Conservation (phyloP, 1,140 invertebrate species). For the Ectropis grisescens region DNA sequence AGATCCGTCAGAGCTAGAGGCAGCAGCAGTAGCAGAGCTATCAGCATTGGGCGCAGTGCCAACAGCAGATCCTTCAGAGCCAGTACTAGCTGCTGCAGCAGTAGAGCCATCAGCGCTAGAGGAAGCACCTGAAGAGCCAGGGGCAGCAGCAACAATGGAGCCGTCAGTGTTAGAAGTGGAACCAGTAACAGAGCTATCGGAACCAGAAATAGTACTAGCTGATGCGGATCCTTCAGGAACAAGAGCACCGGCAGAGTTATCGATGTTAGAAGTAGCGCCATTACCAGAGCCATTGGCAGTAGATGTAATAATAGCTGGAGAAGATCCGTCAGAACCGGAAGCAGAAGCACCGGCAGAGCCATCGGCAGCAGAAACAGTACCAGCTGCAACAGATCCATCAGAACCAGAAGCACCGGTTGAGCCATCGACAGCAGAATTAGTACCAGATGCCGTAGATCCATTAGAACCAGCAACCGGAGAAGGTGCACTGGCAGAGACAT, state of each 20-base stretch:
- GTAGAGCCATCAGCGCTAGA: neutral
- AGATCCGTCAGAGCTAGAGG: no score
- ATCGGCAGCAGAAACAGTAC: no score
- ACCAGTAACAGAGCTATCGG: slow-evolving; percentile 1
- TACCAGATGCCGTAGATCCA: neutral
- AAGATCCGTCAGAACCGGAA: no score
- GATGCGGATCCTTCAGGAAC: neutral
- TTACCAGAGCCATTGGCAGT: no score
- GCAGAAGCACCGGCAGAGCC: no score
- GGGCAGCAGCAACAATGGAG: neutral
- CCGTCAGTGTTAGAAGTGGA: neutral
- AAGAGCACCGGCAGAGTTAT: neutral
- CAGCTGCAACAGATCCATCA: no score
- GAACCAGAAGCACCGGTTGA: no score
- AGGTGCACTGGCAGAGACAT: neutral
- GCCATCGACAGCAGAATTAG: neutral
- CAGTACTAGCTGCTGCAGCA: neutral
- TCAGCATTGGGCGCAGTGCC: neutral
- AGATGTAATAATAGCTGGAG: no score
- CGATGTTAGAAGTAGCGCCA: no score
- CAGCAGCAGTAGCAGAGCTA: no score
- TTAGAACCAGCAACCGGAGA: neutral
- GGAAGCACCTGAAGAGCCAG: neutral
- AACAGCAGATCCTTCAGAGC: neutral
- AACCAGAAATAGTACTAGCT: neutral